A percentile compares a stretch with the other conserved stretches of the same genome.
Conservation (phyloP, 1,140 invertebrate genomes). For the Cherax quadricarinatus region DNA sequence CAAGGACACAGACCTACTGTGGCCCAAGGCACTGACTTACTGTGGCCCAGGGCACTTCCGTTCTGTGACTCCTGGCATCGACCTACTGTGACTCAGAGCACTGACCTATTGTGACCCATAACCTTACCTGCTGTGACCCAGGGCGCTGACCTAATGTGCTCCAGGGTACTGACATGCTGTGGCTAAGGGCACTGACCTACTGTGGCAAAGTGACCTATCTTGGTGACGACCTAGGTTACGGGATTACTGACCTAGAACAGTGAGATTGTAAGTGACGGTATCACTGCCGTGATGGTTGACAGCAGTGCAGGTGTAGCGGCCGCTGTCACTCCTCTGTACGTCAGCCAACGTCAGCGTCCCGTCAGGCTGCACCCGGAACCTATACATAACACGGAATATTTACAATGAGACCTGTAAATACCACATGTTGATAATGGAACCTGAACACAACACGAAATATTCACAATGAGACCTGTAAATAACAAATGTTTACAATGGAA, state of each 20-base stretch:
- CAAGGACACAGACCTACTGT: no score
- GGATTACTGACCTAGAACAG: conserved; percentile 84
- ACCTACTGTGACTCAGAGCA: no score
- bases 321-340: conserved; percentile 91
- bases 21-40: no score
- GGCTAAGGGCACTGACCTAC: no score
- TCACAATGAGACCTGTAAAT: not conserved
- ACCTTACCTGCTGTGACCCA: no score
- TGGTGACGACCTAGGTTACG: not conserved
- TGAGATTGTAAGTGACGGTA: conserved; percentile 91
- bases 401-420: not conserved
- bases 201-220: not conserved
- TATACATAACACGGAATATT: not conserved
- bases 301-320: conserved; percentile 89
- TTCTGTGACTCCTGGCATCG: no score
- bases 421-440: not conserved
- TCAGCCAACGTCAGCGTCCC: conserved; percentile 86
- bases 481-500: not conserved
- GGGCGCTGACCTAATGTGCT: no score
- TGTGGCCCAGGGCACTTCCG: no score
- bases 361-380: conserved; percentile 65
- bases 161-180: no score
- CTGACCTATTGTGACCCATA: no score
- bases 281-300: conserved; percentile 96
- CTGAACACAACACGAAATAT: not conserved